Base-by-base conservation (phyloP, 2,113 vertebrate species). In the Erpornis zantholeuca region DNA sequence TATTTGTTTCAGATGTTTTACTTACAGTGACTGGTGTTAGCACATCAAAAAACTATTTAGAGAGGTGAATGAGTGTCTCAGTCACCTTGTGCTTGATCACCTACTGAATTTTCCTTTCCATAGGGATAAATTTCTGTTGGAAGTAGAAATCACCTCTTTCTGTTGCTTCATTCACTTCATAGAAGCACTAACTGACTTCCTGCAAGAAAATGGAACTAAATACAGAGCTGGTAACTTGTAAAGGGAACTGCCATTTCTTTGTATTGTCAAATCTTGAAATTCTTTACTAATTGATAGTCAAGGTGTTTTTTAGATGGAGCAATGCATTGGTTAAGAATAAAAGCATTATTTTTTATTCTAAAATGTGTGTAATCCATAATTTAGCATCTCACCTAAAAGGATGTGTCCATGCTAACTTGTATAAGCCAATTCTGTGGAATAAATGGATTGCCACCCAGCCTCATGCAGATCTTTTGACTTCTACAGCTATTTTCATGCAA, bases 341-440 rank as follows among this genome's bases (percentile, higher is more conserved):
- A 75, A 22, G 21, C 9, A 15, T 65, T 66, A 2, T 35, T 82
- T 25, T 25, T 76, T 50, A n/a, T 56, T 63, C 52, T 56, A 16
- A 44, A 73, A 5, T 5, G 3, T 3, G 3, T 54, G 3, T 28
- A 69, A 63, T 84, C 38, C 3, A 0, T 49, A 38, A 24, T 1
- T 60, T 52, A 50, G 9, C 24, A n/a, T 45, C 19, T 45, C 23
- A 73, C 29, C 54, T 59, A 20, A 38, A 78, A 65, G 8, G 23
- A 28, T 20, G 4, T 21, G 27, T 59, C 70, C 6, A 0, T 54
- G 28, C 40, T 33, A 52, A 24, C 13, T 56, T 78, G 28, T 42
- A 76, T 49, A 80, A 27, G 45, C 28, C 4, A 4, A 68, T 7
- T 8, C 60, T 88, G 20, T 73, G 25, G 15, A 22, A 11, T 38